Conservation (phyloP, 1,140 invertebrate species). For the Drosophila nikananu region DNA sequence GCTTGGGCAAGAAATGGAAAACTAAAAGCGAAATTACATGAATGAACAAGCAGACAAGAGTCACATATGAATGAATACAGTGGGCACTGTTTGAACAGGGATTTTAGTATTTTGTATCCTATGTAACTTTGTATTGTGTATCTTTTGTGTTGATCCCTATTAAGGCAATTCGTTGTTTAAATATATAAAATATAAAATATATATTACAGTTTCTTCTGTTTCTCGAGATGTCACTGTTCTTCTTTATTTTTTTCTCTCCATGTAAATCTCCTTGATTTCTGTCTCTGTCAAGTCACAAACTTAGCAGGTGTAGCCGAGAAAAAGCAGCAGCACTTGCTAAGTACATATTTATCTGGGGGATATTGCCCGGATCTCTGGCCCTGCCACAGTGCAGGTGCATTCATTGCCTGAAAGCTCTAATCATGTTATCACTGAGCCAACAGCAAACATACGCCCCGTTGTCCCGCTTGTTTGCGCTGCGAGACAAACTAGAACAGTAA, state of each 20-base stretch:
- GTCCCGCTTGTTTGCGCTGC: slow-evolving; percentile 15
- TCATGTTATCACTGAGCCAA: slow-evolving; percentile 48
- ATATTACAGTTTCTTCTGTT: background rate
- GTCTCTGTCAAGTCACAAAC: slow-evolving; percentile 16
- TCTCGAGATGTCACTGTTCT: background rate
- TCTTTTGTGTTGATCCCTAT: background rate
- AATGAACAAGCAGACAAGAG: slow-evolving; percentile 46
- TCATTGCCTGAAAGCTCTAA: slow-evolving; percentile 43
- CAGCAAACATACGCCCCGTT: slow-evolving; percentile 37
- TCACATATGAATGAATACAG: background rate
- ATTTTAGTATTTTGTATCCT: background rate
- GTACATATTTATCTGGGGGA: slow-evolving; percentile 31
- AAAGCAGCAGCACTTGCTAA: slow-evolving; percentile 34
- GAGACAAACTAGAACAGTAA: slow-evolving; percentile 18
- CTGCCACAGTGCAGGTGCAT: slow-evolving; percentile 41
- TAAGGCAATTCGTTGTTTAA: background rate
- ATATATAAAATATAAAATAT: background rate
- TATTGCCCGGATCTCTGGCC: slow-evolving; percentile 18
- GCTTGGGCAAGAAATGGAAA: slow-evolving; percentile 24
- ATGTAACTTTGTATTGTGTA: no score
- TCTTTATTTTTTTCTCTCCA: background rate
- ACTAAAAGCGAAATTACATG: slow-evolving; percentile 71
- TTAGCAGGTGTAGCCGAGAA: slow-evolving; percentile 27
- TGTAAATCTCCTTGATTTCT: slow-evolving; percentile 31
- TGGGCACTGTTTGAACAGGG: background rate